Evolutionary conservation across 92 coral and sea anemone genomes (phyloP), one percentile per base, ranked within the genome.

Genomic region (Palythoa grandis): DNA sequence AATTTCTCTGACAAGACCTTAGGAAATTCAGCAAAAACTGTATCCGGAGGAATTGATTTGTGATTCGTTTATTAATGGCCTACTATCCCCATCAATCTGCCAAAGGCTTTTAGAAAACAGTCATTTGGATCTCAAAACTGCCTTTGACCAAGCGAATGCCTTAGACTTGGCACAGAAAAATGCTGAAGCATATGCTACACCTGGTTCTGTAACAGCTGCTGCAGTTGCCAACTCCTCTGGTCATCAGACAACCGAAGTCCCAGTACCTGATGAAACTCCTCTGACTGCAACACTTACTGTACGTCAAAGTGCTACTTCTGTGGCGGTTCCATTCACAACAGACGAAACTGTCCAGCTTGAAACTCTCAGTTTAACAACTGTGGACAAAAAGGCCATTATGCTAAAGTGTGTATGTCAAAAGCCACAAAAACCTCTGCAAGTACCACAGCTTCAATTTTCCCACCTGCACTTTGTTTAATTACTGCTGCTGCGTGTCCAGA

Each of bases 321-420:
- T 25, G 86, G 86, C 0, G 77, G 77, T 25, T 17, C 72, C 23
- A 24, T 61, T 82, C 86, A 23, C 73, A 82, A 16, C 29, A 80
- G 69, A 53, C 58, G 54, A 82, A 82, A 63, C 17, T 61, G 76
- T 52, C 70, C 86, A 25, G 86, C 72, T 17, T 20, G 72, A 39
- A 82, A 82, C 58, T 82, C n/a, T 16, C 71, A 39, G 71, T 82
- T 76, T 35, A 70, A 82, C 14, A 82, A 65, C 53, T 54, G 86
- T 19, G 86, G 61, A 82, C n/a, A n/a, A 82, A 82, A 82, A 19
- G 86, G 86, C 19, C 86, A 82, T 63, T 82, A 82, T 82, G 69
- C 76, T 61, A 24, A 82, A 82, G 72, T 57, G 48, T 82, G 86
- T 24, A 65, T 61, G 53, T 15, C 76, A 72, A 72, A 39, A 25